Conservation (phyloP, 2,888 invertebrate genomes). For the Idaea aversata region DNA sequence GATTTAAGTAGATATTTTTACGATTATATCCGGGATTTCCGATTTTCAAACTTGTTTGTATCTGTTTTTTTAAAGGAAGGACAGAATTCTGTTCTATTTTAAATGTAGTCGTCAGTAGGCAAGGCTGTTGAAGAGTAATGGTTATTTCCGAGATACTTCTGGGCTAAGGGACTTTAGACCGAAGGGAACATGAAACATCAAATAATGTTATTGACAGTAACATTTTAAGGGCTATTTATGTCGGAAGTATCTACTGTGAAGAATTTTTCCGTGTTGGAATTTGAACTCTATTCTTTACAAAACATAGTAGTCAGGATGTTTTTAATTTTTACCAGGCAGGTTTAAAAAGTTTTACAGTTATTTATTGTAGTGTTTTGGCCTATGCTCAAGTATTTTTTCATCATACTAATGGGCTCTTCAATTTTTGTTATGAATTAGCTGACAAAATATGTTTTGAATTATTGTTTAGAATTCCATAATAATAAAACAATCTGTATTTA, state of each 20-base stretch:
- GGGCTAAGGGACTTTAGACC: neutral
- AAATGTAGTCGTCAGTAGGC: neutral
- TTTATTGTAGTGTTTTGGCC: conserved; percentile 60
- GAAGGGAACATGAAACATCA: conserved; percentile 19
- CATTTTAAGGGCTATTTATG: conserved; percentile 16
- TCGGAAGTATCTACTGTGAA: neutral
- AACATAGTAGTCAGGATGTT: neutral
- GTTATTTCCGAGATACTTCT: neutral
- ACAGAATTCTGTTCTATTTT: neutral
- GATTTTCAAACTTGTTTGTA: neutral
- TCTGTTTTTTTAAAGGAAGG: neutral
- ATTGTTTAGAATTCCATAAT: neutral
- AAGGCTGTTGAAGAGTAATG: neutral
- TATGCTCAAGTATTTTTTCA: conserved; percentile 56
- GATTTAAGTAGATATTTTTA: neutral
- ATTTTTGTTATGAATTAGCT: conserved; percentile 26
- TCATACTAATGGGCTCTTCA: conserved; percentile 45
- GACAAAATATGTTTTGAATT: neutral
- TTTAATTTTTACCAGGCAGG: neutral
- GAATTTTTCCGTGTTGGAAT: neutral
- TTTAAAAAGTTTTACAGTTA: conserved; percentile 20
- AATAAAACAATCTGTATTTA: too few relatives aligned
- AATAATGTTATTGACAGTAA: conserved; percentile 3
- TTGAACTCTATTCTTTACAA: neutral
- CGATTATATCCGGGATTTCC: neutral